phyloP scores from a whole-genome alignment of 2,113 vertebrate species.

The Silurus glanis region DNA sequence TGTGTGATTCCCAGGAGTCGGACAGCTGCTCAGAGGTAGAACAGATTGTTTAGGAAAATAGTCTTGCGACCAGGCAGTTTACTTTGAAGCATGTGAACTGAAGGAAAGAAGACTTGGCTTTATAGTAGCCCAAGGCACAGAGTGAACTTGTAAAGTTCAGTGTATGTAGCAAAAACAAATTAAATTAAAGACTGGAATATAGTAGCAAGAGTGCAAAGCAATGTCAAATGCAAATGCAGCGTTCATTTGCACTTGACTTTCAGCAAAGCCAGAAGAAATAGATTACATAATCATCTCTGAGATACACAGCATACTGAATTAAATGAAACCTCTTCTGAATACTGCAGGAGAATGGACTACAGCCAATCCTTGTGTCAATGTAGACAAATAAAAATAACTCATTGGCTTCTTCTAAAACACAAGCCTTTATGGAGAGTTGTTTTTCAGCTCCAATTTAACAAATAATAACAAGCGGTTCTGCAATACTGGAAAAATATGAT shows the following conservation, averaged over 20 bases:
- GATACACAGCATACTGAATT: neutral
- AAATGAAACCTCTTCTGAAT: neutral
- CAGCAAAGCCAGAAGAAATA: neutral
- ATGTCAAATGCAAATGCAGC: neutral
- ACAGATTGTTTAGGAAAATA: neutral
- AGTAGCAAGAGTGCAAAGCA: neutral
- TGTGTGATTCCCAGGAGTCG: neutral
- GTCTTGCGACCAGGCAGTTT: neutral
- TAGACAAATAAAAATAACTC: neutral
- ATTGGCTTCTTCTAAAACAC: neutral
- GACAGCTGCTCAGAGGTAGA: neutral
- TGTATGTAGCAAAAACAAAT: neutral
- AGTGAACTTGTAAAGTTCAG: neutral
- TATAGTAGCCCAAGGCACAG: neutral
- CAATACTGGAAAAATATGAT: neutral
- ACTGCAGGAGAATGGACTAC: neutral
- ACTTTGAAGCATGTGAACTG: conserved; percentile 3
- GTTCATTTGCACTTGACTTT: neutral
- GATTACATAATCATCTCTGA: conserved; percentile 1
- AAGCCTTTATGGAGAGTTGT: neutral
- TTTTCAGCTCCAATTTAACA: neutral
- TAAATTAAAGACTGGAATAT: neutral
- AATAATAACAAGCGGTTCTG: neutral
- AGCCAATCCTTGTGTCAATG: neutral
- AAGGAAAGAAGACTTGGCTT: conserved; percentile 4